These are phyloP conservation scores for Eublepharis macularius DNA, from an alignment of 2,113 vertebrate species.

Conservation along the genomic window DNA sequence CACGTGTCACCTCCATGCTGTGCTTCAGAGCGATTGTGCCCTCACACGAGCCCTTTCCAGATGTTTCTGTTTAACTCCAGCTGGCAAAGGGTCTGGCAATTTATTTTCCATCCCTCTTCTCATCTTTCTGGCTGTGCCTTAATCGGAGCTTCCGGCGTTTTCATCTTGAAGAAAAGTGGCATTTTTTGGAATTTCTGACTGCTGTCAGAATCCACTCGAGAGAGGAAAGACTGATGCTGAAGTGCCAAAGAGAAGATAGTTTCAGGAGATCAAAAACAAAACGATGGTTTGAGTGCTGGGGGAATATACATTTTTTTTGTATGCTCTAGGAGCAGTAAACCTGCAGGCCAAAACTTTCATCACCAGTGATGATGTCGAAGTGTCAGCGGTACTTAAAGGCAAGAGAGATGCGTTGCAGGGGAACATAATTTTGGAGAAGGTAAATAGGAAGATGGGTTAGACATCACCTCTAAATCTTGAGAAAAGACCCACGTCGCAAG, in stretches of 20 bases:
- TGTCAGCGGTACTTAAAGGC: slow-evolving; percentile 24
- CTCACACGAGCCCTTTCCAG: not conserved
- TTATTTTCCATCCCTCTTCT: slow-evolving; percentile 9
- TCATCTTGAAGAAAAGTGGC: slow-evolving; percentile 24
- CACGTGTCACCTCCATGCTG: slow-evolving; percentile 5
- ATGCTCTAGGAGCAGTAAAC: slow-evolving; percentile 42
- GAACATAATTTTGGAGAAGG: slow-evolving; percentile 3
- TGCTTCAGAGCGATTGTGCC: not conserved
- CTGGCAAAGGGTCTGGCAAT: slow-evolving; percentile 23
- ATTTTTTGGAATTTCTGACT: slow-evolving; percentile 48
- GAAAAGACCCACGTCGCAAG: slow-evolving; percentile 15
- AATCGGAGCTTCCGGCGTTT: slow-evolving; percentile 33
- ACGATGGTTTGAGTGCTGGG: not conserved
- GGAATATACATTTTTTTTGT: slow-evolving; percentile 42
- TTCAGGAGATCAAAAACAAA: slow-evolving; percentile 49
- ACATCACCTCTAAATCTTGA: not conserved
- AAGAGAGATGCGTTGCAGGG: slow-evolving; percentile 24
- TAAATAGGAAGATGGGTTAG: slow-evolving; percentile 20
- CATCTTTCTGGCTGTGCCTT: not conserved
- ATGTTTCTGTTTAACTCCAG: not conserved
- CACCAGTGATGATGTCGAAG: slow-evolving; percentile 36
- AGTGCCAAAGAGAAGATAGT: slow-evolving; percentile 30
- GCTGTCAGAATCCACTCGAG: slow-evolving; percentile 19
- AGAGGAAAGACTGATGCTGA: slow-evolving; percentile 27
- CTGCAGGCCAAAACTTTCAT: slow-evolving; percentile 51